Evolutionary conservation across 2,888 invertebrate species (phyloP), one percentile per base, ranked within the genome.

Genomic region (Drosophila antonietae): DNA sequence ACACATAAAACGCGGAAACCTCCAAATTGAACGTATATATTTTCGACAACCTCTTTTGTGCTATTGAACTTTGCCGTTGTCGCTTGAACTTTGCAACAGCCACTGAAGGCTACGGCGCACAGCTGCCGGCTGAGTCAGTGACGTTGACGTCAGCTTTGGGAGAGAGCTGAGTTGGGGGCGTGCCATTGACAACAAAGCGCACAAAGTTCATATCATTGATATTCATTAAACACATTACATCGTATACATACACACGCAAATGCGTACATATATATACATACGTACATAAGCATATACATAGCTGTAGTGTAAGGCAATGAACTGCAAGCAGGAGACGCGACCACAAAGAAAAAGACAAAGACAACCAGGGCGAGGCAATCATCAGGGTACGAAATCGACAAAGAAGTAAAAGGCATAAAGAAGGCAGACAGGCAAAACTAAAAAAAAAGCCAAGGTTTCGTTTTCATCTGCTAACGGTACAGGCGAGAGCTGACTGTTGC

Each of bases 391-490:
- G 46, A 51, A n/a, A 59, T 31, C 18, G 39, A 52, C 52, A 56
- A 60, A 47, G 59, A 53, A 62, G 52, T 63, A 46, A 20, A 46
- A 78, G 59, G 60, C 33, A 43, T 23, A 69, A 69, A 53, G 49
- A 77, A 69, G 55, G 59, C 74, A 78, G 77, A 68, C 78, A 71
- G 35, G 23, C 53, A 51, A 49, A 28, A 66, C 44, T 62, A 59
- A 67, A 78, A 66, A 67, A 60, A 59, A 64, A 63, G 61, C 68
- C 73, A 78, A 81, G 81, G 84, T 82, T 82, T 82, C 81, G 84
- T 82, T 82, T 82, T 70, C 73, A 82, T 82, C 71, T 78, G 69
- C 71, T 79, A 82, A 82, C 84, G 81, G 84, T 76, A 63, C 51
- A 49, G 18, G 44, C 58, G 44, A 46, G 59, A 68, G 78, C 52